Base-by-base conservation (phyloP, 2,113 vertebrate species). In the Raja brachyura region DNA sequence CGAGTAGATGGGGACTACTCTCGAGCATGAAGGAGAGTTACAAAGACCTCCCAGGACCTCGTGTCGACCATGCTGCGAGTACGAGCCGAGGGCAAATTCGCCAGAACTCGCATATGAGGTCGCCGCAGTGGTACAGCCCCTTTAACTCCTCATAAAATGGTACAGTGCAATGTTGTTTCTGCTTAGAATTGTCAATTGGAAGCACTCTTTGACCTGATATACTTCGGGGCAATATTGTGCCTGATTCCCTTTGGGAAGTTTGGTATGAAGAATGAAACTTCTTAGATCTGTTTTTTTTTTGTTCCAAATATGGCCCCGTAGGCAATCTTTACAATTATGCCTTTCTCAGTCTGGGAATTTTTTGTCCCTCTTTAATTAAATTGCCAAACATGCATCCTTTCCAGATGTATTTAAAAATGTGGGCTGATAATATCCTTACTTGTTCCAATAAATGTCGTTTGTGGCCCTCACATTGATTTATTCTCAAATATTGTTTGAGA, bases 401-500 rank as follows among this genome's bases (percentile, higher is more conserved):
- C 28, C 56, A 31, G 61, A 86, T 63, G 5, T 63, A 86, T 14
- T 63, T 86, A 31, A 28, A 31, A 86, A 31, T 16, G 10, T 63
- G 83, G 59, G 59, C 56, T 63, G 28, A 86, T 59, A 85, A 28
- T 7, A 59, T 28, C 25, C 22, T 18, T 54, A 79, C 48, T 48
- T 14, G 4, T 3, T 59, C 25, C 11, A 61, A 14, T 85, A 28
- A 59, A 85, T 28, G 28, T 63, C 13, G 83, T 86, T 86, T 63
- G 25, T 63, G 56, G 28, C 3, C 28, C 59, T n/a, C 28, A 11
- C 28, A 16, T 61, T 86, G 56, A 86, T 31, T 61, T 61, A 61
- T 86, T 13, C 56, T 25, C 56, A 86, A 86, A 86, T 86, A 31
- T n/a, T 86, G 81, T 59, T 86, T 86, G 61, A 61, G 28, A n/a